Evolutionary conservation across 2,113 vertebrate genomes (phyloP), one percentile per base, ranked within the genome.

Genomic region (Gymnarchus niloticus): DNA sequence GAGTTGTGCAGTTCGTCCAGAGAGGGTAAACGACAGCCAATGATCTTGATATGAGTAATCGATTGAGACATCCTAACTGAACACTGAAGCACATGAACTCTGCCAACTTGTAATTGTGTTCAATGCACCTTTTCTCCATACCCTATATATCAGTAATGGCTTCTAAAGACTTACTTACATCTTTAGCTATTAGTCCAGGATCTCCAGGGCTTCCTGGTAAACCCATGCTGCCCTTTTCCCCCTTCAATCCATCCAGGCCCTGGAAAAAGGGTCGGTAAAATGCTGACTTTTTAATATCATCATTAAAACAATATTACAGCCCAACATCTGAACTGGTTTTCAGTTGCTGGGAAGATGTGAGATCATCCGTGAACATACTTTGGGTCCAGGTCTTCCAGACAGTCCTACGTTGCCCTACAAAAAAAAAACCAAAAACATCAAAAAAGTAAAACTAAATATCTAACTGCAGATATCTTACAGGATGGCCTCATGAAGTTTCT

Each of bases 111-210:
- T 7, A 54, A 6, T 7, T 8, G 41, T 54, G 25, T 37, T 33
- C 46, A 82, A 41, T 56, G 17, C 51, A 82, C 49, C 19, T 37
- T 54, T 33, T 51, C 21, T 37, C 5, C 51, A 33, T 10, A 82
- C 48, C n/a, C 80, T 37, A 7, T 9, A 52, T n/a, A 49, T 51
- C 87, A 88, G 81, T 83, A 88, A 89, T 87, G 88, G 85, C 89
- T 88, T 88, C 88, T 91, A 87, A 86, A 82, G 90, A 93, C 93
- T 93, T 96, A 97, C 97, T 97, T 96, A 97, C 96, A 95, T 97
- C 96, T 96, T 97, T 95, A 96, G 96, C 97, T 96, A 95, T 97
- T 95, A 96, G 94, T 92, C 96, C 95, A 3, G 93, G 87, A 87
- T 92, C 83, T 89, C 95, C 96, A 87, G 94, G 87, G 88, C 92